Base-by-base conservation (phyloP, 2,797 vertebrate genomes). In the Manis crassicaudata region DNA sequence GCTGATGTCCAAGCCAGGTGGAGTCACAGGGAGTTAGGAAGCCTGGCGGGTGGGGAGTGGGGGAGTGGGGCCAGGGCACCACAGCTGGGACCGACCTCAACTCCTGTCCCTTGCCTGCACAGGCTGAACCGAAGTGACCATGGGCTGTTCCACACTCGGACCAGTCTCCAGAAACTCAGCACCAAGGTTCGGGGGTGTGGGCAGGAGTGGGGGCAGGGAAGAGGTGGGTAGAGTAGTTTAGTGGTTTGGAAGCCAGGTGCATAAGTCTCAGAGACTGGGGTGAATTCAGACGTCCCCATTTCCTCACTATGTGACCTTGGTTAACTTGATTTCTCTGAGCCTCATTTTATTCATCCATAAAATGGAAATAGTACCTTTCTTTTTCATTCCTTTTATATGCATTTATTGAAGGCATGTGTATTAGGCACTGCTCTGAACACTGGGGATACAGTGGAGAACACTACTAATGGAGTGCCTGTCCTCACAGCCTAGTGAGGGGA, bases 71-170 rank as follows among this genome's bases (percentile, higher is more conserved):
- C 56, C 32, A 60, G 82, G 58, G 14, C 23, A 17, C 73, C 32
- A 27, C 8, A 35, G 20, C 46, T 40, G 14, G 72, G 27, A 21
- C 93, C 40, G 9, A 91, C 1, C 58, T 79, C 37, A 10, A 43
- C 35, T 91, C 9, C 14, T 85, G 21, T 94, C 37, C 40, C 18
- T 32, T 62, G 10, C 35, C 67, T 79, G 32, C 21, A 14, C 97
- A 99, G 99, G 97, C 98, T 99, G 60, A 99, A 98, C 65, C 99
- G 98, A 97, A 99, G 98, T 1, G 99, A 99, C 92, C 99, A 99
- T 50, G 98, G 99, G 27, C 99, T 99, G 97, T 99, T 99, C 93
- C 99, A 99, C 95, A 99, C 99, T 79, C 99, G 99, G 92, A 97
- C 98, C 86, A 99, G 99, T 86, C 97, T 99, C 90, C 99, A 99